phyloP scores from a whole-genome alignment of 2,888 invertebrate species.

The Tuta absoluta region DNA sequence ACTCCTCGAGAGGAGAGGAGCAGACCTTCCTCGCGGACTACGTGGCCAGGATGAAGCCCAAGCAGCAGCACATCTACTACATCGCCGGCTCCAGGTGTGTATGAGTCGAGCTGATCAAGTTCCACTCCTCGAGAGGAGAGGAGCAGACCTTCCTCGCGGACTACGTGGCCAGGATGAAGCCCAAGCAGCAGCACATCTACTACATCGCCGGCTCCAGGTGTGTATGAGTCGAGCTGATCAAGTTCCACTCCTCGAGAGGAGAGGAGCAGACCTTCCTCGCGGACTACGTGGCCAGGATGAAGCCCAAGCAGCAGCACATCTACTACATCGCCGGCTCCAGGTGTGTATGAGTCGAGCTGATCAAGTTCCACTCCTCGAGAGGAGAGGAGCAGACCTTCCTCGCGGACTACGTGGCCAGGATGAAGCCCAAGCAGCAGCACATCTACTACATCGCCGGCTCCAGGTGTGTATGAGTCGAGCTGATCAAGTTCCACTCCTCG shows the following conservation, averaged over 20 bases:
- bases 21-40: conserved; percentile 93
- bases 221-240: conserved; percentile 97
- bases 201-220: conserved; percentile 95
- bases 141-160: conserved; percentile 90
- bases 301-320: conserved; percentile 95
- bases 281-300: conserved; percentile 97
- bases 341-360: conserved; percentile 94
- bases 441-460: conserved; percentile 98
- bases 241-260: conserved; percentile 80
- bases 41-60: conserved; percentile 96
- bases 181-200: conserved; percentile 96
- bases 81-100: conserved; percentile 94
- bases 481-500: conserved; percentile 85
- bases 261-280: conserved; percentile 86
- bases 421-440: conserved; percentile 96
- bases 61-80: conserved; percentile 97
- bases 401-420: conserved; percentile 94
- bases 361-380: conserved; percentile 84
- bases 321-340: conserved; percentile 97
- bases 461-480: conserved; percentile 93
- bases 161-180: conserved; percentile 97
- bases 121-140: conserved; percentile 78
- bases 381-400: conserved; percentile 85
- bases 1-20: conserved; percentile 81
- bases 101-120: conserved; percentile 94